Percentiles rank a stretch among this genome's conserved stretches.
These are phyloP conservation scores for Rhea americana DNA, from an alignment of 2,113 vertebrate genomes.

Conservation along the genomic window DNA sequence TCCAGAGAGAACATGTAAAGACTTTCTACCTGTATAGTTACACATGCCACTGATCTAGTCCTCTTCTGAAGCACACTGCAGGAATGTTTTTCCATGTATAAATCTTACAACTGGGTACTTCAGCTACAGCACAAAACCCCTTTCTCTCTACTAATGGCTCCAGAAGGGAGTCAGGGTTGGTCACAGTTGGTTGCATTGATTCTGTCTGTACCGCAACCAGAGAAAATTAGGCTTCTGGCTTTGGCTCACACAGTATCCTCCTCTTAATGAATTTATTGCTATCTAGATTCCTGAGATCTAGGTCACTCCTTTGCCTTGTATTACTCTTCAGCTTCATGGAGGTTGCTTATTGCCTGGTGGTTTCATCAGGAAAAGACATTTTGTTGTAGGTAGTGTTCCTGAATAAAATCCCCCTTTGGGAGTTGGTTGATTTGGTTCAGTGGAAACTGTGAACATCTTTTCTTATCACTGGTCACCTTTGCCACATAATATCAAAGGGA, in stretches of 20 bases:
- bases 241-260: not conserved
- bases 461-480: not conserved
- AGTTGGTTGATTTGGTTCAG: not conserved
- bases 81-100: not conserved
- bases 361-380: not conserved
- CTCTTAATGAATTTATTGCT: not conserved
- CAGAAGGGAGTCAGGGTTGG: not conserved
- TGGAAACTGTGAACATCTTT: not conserved
- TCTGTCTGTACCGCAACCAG: not conserved
- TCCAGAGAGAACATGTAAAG: not conserved
- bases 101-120: not conserved
- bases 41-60: not conserved
- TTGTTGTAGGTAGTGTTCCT: not conserved
- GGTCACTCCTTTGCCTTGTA: rapidly evolving
- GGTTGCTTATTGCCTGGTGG: not conserved
- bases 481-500: not conserved
- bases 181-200: not conserved
- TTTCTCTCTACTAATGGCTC: not conserved
- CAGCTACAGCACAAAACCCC: not conserved
- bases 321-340: not conserved
- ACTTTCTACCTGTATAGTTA: not conserved
- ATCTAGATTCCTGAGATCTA: not conserved
- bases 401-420: not conserved
- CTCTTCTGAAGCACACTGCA: not conserved
- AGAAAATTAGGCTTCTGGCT: not conserved